Evolutionary conservation across 2,888 invertebrate species (phyloP).

Genomic region (Cheilosia urbana): DNA sequence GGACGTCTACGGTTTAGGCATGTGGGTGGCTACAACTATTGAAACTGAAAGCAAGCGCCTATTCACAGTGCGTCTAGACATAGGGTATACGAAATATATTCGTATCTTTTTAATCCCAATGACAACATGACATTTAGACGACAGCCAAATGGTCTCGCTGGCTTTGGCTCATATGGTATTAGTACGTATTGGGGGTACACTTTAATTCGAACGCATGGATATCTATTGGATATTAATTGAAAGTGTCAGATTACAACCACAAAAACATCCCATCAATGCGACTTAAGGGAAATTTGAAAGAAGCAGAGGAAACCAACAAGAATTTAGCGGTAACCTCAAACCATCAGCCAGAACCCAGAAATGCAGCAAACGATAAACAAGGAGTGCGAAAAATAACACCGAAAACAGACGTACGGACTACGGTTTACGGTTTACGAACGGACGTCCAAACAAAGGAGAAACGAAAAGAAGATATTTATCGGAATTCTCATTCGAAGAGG

Average conservation of each 20-base stretch:
- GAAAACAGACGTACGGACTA: conserved; percentile 63
- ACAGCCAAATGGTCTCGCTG: conserved; percentile 35
- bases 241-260: conserved; percentile 75
- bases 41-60: conserved; percentile 1
- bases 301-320: conserved; percentile 24
- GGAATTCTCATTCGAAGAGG: conserved; percentile 75
- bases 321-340: conserved; percentile 65
- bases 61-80: conserved; percentile 47
- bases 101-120: conserved; percentile 51
- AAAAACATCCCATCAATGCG: conserved; percentile 58
- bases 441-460: conserved; percentile 59
- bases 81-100: conserved; percentile 1
- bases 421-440: conserved; percentile 28
- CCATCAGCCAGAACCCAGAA: conserved; percentile 68
- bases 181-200: conserved; percentile 1
- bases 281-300: conserved; percentile 24
- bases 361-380: conserved; percentile 67
- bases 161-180: conserved; percentile 26
- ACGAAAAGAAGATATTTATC: conserved; percentile 75
- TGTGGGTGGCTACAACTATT: conserved; percentile 43
- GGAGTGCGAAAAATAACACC: conserved; percentile 75
- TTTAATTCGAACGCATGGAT: conserved; percentile 47
- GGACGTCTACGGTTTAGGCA: not conserved
- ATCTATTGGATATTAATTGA: conserved; percentile 77
- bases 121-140: conserved; percentile 64